Conservation (phyloP, 2,888 invertebrate genomes). For the Schizotus pectinicornis region DNA sequence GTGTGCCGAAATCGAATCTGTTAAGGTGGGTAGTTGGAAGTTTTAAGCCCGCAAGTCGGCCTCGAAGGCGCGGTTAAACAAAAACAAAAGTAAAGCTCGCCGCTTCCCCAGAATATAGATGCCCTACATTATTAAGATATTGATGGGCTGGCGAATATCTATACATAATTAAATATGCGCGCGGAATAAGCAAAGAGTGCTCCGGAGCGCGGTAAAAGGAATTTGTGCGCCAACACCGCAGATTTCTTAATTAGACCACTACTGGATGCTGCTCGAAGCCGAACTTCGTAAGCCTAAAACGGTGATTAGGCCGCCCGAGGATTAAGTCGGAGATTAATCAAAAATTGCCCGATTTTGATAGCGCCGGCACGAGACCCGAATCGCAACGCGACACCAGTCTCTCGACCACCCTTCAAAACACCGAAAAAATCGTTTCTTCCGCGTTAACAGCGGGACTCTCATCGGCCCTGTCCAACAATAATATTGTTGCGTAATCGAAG, state of each 20-base stretch:
- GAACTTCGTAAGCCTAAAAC: slow-evolving; percentile 21
- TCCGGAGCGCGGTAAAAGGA: slow-evolving; percentile 21
- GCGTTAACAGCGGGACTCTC: no score
- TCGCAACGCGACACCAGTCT: no score
- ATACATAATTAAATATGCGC: slow-evolving; percentile 39
- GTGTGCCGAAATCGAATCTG: no score
- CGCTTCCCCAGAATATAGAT: slow-evolving; percentile 31
- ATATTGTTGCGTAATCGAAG: no score
- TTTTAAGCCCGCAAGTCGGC: slow-evolving; percentile 32
- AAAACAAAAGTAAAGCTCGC: slow-evolving; percentile 34
- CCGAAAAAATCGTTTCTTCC: no score
- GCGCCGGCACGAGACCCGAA: background rate
- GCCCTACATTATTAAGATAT: slow-evolving; percentile 35
- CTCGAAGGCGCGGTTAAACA: slow-evolving; percentile 28
- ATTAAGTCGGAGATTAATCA: slow-evolving; percentile 8
- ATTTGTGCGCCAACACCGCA: slow-evolving; percentile 12
- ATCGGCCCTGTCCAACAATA: no score
- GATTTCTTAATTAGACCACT: slow-evolving; percentile 27
- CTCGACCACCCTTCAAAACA: no score
- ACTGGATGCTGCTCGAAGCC: slow-evolving; percentile 9
- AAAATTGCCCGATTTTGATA: slow-evolving; percentile 17
- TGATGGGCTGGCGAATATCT: slow-evolving; percentile 36
- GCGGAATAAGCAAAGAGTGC: slow-evolving; percentile 34
- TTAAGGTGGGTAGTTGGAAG: background rate
- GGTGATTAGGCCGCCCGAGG: slow-evolving; percentile 15